Evolutionary conservation across 1,140 invertebrate species (phyloP).

Genomic region (Drosophila kanapiae): DNA sequence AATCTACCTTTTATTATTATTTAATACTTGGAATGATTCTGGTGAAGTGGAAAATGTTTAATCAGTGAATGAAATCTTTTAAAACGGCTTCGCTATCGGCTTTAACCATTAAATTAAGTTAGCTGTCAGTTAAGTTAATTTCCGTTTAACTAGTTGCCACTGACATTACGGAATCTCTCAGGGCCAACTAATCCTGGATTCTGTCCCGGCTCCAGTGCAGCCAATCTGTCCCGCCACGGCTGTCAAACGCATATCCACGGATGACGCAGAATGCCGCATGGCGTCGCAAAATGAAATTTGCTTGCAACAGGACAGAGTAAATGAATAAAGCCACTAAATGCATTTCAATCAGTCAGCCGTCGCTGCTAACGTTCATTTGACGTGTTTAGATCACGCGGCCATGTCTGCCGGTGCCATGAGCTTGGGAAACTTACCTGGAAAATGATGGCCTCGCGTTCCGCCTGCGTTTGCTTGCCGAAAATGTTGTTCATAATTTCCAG

Average conservation of each 20-base stretch:
- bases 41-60: neutral
- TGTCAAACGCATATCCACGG: conserved; percentile 45
- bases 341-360: conserved; percentile 55
- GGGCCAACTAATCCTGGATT: conserved; percentile 8
- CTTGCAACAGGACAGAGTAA: conserved; percentile 35
- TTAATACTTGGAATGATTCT: neutral
- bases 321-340: conserved; percentile 62
- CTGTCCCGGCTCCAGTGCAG: neutral
- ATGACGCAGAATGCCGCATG: conserved; percentile 32
- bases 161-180: neutral
- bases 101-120: conserved; percentile 28
- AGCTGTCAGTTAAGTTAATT: conserved; percentile 33
- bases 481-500: conserved; percentile 94
- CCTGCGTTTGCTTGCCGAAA: conserved; percentile 93
- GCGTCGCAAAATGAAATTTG: conserved; percentile 53
- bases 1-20: too few species aligned
- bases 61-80: neutral
- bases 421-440: conserved; percentile 90
- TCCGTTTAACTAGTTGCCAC: conserved; percentile 21
- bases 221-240: neutral
- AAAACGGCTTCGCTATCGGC: neutral
- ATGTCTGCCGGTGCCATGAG: conserved; percentile 10
- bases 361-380: conserved; percentile 46
- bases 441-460: conserved; percentile 94
- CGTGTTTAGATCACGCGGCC: conserved; percentile 40